Percentiles rank a stretch among this genome's conserved stretches.
These are phyloP conservation scores for cattle (Bos taurus) DNA, from an alignment of 2,113 vertebrate genomes.

Conservation along the genomic window DNA sequence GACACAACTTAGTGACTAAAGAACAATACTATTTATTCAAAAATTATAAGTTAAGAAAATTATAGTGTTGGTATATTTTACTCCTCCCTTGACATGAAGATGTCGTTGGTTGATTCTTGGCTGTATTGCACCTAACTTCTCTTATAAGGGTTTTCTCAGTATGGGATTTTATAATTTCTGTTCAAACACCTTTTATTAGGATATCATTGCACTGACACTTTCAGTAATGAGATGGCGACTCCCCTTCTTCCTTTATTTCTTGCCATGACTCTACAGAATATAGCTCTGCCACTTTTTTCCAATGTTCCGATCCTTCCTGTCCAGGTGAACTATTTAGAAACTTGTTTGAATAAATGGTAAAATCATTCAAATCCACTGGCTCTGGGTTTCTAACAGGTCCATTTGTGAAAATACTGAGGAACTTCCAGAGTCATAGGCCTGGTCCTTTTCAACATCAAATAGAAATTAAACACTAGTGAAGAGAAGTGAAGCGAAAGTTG, in stretches of 20 bases:
- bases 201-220: background rate
- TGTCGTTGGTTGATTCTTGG: background rate
- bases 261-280: background rate
- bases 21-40: background rate
- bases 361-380: background rate
- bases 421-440: background rate
- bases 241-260: slow-evolving; percentile 31
- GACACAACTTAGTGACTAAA: background rate
- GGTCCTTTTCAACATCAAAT: slow-evolving; percentile 16
- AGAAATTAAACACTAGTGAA: slow-evolving; percentile 18
- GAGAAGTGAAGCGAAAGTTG: background rate
- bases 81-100: background rate
- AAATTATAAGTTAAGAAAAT: background rate
- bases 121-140: background rate
- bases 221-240: background rate
- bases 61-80: background rate
- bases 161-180: slow-evolving; percentile 24
- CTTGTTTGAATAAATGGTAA: slow-evolving; percentile 12
- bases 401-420: slow-evolving; percentile 21
- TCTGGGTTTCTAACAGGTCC: slow-evolving; percentile 38
- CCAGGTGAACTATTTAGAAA: slow-evolving; percentile 2
- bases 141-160: background rate
- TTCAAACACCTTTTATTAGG: slow-evolving; percentile 4
- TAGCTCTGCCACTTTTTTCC: background rate
- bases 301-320: background rate